Conservation (phyloP, 2,888 invertebrate genomes). For the Pachymerium ferrugineum region DNA sequence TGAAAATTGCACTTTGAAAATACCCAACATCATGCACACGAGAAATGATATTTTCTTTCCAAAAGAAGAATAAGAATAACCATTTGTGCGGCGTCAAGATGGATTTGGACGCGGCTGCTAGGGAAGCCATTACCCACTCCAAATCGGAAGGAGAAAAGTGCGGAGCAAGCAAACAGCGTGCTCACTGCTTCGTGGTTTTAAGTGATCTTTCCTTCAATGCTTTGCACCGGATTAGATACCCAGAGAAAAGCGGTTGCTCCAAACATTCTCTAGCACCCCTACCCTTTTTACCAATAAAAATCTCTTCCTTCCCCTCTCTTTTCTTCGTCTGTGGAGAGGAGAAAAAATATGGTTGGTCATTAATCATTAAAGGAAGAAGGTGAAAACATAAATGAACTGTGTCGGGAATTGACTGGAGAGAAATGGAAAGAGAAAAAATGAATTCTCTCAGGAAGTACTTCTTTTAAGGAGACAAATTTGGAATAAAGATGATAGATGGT, state of each 20-base stretch:
- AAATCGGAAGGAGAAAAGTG: background rate
- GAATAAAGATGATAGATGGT: no score
- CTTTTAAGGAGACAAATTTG: no score
- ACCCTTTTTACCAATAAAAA: background rate
- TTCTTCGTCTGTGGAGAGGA: background rate
- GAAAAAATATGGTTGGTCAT: background rate
- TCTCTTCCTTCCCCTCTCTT: background rate
- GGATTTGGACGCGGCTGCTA: background rate
- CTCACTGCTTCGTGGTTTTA: constrained; percentile 13
- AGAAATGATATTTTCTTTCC: background rate
- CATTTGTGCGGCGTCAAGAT: background rate
- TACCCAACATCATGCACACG: no score
- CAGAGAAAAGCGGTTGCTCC: background rate
- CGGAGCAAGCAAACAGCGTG: constrained; percentile 1
- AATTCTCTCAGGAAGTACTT: no score
- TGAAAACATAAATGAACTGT: background rate
- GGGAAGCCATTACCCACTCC: background rate
- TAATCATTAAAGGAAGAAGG: background rate
- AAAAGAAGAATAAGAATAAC: no score
- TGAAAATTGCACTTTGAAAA: no score
- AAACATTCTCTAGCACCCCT: background rate
- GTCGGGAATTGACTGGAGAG: background rate
- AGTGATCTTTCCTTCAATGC: constrained; percentile 9
- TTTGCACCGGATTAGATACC: background rate
- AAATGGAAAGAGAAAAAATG: no score